Evolutionary conservation across 2,797 vertebrate genomes (phyloP), one percentile per base, ranked within the genome.

Genomic region (Atherinosoma microstoma): DNA sequence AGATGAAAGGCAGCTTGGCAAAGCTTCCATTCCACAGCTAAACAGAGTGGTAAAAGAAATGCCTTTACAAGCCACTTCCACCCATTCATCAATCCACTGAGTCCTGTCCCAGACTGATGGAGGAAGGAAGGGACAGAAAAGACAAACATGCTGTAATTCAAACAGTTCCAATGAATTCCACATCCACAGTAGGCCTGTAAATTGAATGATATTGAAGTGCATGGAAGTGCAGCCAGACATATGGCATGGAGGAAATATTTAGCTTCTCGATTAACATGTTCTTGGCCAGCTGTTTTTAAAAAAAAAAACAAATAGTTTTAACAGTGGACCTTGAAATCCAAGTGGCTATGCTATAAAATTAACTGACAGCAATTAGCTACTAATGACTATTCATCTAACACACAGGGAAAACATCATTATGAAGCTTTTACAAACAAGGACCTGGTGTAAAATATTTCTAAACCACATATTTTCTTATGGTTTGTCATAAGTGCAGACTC

Each of bases 321-420:
- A 79, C 66, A 78, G 24, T n/a, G 20, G 49, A 69, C 64, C 60
- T 80, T 82, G 8, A 42, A 70, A 78, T 86, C 70, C 81, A 70
- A 79, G 64, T 60, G 72, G 63, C 65, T 60, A 61, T 47, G 75
- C 29, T 47, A 24, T 64, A 40, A 59, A 78, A 57, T 81, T 67
- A 59, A 69, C 72, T 67, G 67, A 83, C 75, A 59, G 5, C 72
- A 76, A 70, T 76, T 68, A 71, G 35, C 64, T 60, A 47, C 65
- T 74, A 56, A 60, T 68, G 77, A 89, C 69, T 86, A 87, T 89
- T 88, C 80, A 85, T 78, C 7, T n/a, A 83, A 76, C 78, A 84
- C 79, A 89, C 79, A 70, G 80, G 32, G 32, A 6, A 42, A 64
- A 70, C 77, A 86, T 81, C 78, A 78, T 88, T 86, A 89, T 88